These are phyloP conservation scores for Myotis findleyi DNA, from an alignment of 2,797 vertebrate genomes.

Conservation along the genomic window DNA sequence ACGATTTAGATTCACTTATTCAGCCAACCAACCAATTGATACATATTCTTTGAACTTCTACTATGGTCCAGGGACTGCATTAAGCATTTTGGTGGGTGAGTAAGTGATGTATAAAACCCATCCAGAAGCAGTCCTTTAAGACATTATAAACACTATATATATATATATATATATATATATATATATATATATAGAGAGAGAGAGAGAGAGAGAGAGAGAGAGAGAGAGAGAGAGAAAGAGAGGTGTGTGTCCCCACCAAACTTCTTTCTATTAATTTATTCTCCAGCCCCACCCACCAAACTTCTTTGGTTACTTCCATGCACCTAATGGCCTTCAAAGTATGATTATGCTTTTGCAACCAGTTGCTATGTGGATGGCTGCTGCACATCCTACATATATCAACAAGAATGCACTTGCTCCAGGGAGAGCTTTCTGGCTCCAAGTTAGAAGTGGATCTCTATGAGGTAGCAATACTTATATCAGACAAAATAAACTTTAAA, in stretches of 20 bases:
- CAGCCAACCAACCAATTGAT: neutral
- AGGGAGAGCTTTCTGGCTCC: neutral
- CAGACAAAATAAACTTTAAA: neutral
- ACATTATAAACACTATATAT: neutral
- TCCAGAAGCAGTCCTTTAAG: neutral
- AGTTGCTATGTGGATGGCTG: neutral
- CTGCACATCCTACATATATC: neutral
- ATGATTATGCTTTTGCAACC: neutral
- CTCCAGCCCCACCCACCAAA: neutral
- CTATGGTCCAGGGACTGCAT: neutral
- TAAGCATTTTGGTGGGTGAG: neutral
- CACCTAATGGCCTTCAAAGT: neutral
- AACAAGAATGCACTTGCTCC: neutral
- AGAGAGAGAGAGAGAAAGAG: too few species aligned
- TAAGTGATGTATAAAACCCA: neutral
- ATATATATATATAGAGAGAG: too few species aligned
- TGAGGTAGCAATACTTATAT: neutral
- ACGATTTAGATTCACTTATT: conserved; percentile 36
- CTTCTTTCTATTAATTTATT: neutral
- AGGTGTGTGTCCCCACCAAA: neutral
- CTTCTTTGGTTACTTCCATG: neutral
- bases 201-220: too few species aligned
- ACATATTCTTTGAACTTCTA: conserved; percentile 8
- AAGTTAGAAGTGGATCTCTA: neutral
- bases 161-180: too few species aligned